These are phyloP conservation scores for Hybognathus amarus DNA, from an alignment of 2,797 vertebrate genomes.

Conservation along the genomic window DNA sequence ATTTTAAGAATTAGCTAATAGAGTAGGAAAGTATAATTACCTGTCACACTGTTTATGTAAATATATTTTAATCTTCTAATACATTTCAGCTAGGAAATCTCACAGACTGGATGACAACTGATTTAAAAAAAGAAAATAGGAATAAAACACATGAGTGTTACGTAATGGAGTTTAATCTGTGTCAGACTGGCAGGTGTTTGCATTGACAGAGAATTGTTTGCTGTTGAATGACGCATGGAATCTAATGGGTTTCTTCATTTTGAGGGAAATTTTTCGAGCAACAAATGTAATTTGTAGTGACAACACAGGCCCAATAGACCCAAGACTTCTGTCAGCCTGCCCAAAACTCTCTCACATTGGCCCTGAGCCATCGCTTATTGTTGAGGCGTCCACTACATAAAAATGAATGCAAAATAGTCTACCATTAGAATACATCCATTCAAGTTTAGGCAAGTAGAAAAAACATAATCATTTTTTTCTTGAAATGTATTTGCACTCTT, in stretches of 20 bases:
- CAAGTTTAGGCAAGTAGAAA: not conserved
- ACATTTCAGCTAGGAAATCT: not conserved
- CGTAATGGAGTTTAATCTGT: not conserved
- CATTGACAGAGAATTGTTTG: not conserved
- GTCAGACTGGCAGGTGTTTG: not conserved
- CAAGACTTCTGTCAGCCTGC: not conserved
- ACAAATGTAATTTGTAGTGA: not conserved
- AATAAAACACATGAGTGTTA: not conserved
- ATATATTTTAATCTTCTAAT: not conserved
- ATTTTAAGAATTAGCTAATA: not conserved
- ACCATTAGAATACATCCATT: not conserved
- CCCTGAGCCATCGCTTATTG: not conserved
- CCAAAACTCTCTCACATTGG: not conserved
- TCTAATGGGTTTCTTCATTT: not conserved
- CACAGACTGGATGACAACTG: not conserved
- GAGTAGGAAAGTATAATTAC: not conserved
- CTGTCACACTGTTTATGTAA: not conserved
- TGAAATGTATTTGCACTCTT: not conserved
- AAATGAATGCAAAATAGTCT: not conserved
- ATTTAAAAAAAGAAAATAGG: not conserved
- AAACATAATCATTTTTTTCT: not conserved
- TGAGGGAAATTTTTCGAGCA: not conserved
- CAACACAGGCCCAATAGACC: not conserved
- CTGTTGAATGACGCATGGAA: not conserved
- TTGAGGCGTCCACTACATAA: not conserved